Evolutionary conservation across 2,797 vertebrate species (phyloP).

Genomic region (Spinus olivaceus): DNA sequence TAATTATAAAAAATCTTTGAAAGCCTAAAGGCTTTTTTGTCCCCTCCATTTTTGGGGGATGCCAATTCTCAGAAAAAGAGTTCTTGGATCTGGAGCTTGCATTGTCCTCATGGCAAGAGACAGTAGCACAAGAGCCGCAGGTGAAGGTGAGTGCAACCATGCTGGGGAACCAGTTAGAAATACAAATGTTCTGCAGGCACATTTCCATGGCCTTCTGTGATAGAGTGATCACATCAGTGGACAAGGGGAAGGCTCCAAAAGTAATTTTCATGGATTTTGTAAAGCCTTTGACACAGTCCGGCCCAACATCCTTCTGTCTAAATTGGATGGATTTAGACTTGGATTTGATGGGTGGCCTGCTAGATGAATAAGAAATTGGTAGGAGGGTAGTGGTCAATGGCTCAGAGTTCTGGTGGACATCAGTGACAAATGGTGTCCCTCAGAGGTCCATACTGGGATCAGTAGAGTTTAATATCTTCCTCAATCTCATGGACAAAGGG

Average conservation of each 20-base stretch:
- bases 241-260: neutral
- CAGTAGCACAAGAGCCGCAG: neutral
- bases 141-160: neutral
- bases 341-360: neutral
- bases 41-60: neutral
- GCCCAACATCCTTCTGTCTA: neutral
- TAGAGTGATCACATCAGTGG: neutral
- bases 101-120: neutral
- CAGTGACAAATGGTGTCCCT: neutral
- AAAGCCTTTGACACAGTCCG: neutral
- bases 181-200: neutral
- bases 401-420: neutral
- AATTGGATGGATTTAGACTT: neutral
- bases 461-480: neutral
- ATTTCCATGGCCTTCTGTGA: neutral
- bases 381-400: neutral
- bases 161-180: neutral
- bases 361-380: neutral
- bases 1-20: neutral
- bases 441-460: neutral
- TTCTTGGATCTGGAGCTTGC: neutral
- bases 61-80: rapidly evolving
- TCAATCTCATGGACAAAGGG: neutral
- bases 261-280: neutral
- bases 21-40: neutral